These are phyloP conservation scores for Gila robusta DNA, from an alignment of 2,797 vertebrate genomes.

Conservation along the genomic window DNA sequence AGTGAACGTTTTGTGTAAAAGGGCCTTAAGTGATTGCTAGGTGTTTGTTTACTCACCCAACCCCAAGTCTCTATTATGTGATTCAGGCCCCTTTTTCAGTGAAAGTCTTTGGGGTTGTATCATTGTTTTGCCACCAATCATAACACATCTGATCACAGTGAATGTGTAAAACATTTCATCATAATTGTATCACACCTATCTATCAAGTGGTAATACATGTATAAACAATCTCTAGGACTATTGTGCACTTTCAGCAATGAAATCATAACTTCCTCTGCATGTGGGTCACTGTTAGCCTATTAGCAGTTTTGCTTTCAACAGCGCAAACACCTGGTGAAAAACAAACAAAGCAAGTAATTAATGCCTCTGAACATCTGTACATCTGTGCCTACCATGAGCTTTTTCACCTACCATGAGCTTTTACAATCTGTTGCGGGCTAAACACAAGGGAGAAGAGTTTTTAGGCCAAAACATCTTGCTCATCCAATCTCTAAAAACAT, in stretches of 20 bases:
- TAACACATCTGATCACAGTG: background rate
- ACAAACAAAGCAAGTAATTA: slow-evolving; percentile 76
- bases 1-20: background rate
- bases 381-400: slow-evolving; percentile 48
- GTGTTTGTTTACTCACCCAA: background rate
- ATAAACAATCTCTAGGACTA: background rate
- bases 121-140: background rate
- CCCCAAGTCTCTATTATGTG: background rate
- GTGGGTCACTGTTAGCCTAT: slow-evolving; percentile 49
- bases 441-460: slow-evolving; percentile 8
- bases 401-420: too few relatives aligned
- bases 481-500: slow-evolving; percentile 21
- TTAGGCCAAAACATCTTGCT: slow-evolving; percentile 9
- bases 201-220: background rate
- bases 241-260: background rate
- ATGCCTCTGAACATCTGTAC: slow-evolving; percentile 75
- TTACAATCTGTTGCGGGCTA: slow-evolving; percentile 29
- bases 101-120: background rate
- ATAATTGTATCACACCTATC: background rate
- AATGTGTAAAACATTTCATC: background rate
- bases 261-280: slow-evolving; percentile 20
- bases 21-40: background rate
- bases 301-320: slow-evolving; percentile 67
- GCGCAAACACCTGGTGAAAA: slow-evolving; percentile 69
- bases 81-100: background rate